Evolutionary conservation across 2,797 vertebrate species (phyloP).

Genomic region (Pelodytes ibericus): DNA sequence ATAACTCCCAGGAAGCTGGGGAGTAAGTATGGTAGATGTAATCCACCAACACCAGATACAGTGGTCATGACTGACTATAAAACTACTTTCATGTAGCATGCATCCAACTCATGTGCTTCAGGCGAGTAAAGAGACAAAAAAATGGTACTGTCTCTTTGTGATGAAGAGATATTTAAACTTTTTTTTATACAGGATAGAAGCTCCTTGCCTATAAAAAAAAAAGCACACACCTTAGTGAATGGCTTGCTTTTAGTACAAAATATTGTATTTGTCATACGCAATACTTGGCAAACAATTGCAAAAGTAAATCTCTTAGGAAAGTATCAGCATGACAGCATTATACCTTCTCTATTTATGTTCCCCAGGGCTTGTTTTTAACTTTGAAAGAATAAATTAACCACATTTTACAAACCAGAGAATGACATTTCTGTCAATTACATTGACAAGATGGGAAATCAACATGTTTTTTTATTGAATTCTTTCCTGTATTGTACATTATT

Average conservation of each 20-base stretch:
- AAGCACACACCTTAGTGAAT: background rate
- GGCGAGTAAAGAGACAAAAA: no score
- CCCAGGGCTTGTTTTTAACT: background rate
- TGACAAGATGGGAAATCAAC: background rate
- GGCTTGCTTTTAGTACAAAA: background rate
- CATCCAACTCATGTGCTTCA: no score
- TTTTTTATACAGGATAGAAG: no score
- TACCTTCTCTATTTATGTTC: background rate
- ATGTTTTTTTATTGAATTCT: constrained; percentile 1
- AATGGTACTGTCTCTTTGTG: no score
- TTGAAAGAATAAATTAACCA: constrained; percentile 15
- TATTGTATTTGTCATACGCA: background rate
- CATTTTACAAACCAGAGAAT: constrained; percentile 12
- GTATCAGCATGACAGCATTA: constrained; percentile 10
- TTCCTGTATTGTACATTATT: background rate
- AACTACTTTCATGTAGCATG: no score
- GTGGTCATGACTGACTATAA: no score
- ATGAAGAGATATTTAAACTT: no score
- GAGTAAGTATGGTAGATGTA: no score
- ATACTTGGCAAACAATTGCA: background rate
- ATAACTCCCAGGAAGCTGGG: no score
- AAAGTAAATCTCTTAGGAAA: background rate
- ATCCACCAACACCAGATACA: no score
- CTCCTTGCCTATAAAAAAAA: background rate
- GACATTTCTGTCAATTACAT: constrained; percentile 17